Percentiles rank a stretch among this genome's conserved stretches.
Evolutionary conservation across 2,888 invertebrate species (phyloP).

Genomic region (Coenonympha glycerion): DNA sequence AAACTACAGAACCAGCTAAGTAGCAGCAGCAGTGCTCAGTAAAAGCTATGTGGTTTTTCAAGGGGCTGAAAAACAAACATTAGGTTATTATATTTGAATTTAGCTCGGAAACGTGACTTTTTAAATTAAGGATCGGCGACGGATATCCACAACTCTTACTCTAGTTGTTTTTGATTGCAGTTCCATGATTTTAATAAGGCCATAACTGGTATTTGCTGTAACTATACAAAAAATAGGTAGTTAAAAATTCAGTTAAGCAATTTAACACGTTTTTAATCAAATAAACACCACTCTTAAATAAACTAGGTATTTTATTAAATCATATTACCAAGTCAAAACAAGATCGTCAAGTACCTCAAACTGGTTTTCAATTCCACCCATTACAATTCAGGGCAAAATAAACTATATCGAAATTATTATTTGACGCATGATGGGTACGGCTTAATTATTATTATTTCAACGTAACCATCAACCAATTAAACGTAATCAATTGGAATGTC

Average conservation of each 20-base stretch:
- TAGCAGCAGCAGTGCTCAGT: too few species aligned
- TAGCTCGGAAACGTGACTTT: too few species aligned
- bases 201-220: too few species aligned
- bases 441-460: conserved; percentile 64
- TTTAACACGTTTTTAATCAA: conserved; percentile 4
- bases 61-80: too few species aligned
- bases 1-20: too few species aligned
- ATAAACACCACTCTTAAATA: conserved; percentile 17
- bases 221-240: background rate
- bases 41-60: too few species aligned
- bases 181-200: too few species aligned
- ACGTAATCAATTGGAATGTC: too few species aligned
- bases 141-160: too few species aligned
- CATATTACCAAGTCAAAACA: conserved; percentile 10
- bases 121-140: too few species aligned
- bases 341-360: conserved; percentile 8
- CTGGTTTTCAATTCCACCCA: conserved; percentile 19
- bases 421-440: conserved; percentile 36
- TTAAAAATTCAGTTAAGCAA: conserved; percentile 10
- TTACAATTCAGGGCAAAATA: conserved; percentile 36
- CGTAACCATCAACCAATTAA: conserved; percentile 30
- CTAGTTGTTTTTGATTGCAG: too few species aligned
- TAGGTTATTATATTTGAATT: too few species aligned
- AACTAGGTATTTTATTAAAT: conserved; percentile 11
- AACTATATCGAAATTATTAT: conserved; percentile 35